Evolutionary conservation across 1,140 invertebrate genomes (phyloP).

Genomic region (Grapholita molesta): DNA sequence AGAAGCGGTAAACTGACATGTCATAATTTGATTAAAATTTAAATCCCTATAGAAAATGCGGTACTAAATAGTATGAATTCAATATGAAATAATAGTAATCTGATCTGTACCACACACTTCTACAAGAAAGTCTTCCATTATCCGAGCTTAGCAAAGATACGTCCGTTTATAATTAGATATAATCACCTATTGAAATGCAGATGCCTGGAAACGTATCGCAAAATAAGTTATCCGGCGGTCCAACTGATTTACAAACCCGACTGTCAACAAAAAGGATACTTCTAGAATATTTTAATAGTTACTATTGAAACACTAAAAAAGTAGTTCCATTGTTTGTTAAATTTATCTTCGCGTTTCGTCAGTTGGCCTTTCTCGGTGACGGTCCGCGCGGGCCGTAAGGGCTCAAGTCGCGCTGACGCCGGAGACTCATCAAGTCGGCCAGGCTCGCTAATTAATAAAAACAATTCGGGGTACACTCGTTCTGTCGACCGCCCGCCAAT

Average conservation of each 20-base stretch:
- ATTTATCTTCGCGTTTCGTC: conserved; percentile 23
- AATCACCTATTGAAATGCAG: not conserved
- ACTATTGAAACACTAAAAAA: conserved; percentile 25
- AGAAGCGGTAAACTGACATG: no score
- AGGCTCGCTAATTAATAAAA: conserved; percentile 70
- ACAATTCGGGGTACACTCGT: conserved; percentile 70
- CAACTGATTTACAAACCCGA: not conserved
- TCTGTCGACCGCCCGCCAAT: conserved; percentile 73
- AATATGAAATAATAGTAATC: no score
- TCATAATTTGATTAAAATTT: no score
- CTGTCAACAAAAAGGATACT: conserved; percentile 2
- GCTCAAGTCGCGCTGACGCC: conserved; percentile 23
- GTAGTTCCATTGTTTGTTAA: conserved; percentile 37
- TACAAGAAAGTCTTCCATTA: not conserved
- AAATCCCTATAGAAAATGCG: no score
- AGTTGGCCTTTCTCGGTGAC: not conserved
- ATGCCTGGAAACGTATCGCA: not conserved
- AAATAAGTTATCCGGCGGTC: not conserved
- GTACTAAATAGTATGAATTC: no score
- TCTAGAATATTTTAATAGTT: conserved; percentile 18
- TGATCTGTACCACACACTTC: no score
- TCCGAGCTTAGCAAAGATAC: not conserved
- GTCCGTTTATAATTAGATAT: not conserved
- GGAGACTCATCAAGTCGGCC: conserved; percentile 60
- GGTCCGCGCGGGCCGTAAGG: conserved; percentile 20